A percentile compares a stretch with the other conserved stretches of the same genome.
Evolutionary conservation across 1,140 invertebrate species (phyloP).

Genomic region (Drosophila virilis): DNA sequence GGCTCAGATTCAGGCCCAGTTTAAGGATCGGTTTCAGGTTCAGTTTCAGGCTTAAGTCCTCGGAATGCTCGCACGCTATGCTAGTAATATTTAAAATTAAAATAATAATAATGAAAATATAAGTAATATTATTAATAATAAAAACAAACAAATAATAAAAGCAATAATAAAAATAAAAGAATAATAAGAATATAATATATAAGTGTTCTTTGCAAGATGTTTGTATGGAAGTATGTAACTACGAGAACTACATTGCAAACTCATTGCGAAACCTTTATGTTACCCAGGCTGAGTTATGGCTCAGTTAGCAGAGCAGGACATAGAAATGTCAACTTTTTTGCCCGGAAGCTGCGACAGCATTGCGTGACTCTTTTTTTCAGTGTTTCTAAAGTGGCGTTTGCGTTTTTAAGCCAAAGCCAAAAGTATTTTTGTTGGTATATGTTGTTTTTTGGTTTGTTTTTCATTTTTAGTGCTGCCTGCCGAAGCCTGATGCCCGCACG

Average conservation of each 20-base stretch:
- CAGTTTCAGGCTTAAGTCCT: background rate
- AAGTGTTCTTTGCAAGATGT: no score
- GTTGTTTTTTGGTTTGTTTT: conserved; percentile 5
- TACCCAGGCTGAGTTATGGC: conserved; percentile 28
- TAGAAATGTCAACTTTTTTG: conserved; percentile 53
- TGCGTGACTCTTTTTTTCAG: conserved; percentile 7
- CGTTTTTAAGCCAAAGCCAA: conserved; percentile 29
- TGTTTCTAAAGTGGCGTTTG: conserved; percentile 26
- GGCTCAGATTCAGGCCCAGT: background rate
- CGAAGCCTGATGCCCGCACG: background rate
- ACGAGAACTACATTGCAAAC: background rate
- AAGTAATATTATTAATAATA: no score
- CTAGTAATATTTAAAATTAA: no score
- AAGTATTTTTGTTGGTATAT: conserved; percentile 18
- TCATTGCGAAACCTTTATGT: conserved; percentile 17
- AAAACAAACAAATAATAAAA: no score
- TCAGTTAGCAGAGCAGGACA: conserved; percentile 22
- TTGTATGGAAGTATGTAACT: no score
- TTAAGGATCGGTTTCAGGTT: background rate
- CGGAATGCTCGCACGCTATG: no score
- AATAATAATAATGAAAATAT: no score
- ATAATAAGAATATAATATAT: no score
- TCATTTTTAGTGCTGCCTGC: background rate
- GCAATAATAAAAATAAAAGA: no score
- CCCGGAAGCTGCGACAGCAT: conserved; percentile 7